Base-by-base conservation (phyloP, 2,888 invertebrate species). In the Cordylochernes scorpioides region DNA sequence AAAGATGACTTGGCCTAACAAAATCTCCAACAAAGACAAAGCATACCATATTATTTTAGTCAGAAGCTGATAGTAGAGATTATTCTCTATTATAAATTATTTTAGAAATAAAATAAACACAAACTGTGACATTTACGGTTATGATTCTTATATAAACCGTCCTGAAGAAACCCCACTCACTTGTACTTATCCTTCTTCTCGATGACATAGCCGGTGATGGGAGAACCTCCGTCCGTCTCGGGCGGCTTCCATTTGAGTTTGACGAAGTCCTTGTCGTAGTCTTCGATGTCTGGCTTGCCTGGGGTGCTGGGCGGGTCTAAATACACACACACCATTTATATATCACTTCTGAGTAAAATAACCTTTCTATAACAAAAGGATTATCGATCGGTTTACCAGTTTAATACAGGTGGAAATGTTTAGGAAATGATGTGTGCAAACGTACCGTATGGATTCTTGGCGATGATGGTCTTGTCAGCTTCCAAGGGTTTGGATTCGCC, bases 231-330 rank as follows among this genome's bases (percentile, higher is more conserved):
- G 39, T 94, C 91, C 42, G 58, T 71, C 35, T 77, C 80, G 5
- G 97, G 94, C 47, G 75, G 72, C 31, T 67, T 65, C 91, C 94
- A 97, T 52, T 73, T 77, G 34, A 84, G 62, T 50, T 91, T 84
- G 17, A 88, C 88, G 48, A 84, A 88, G 51, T 86, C 82, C 46
- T 71, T 74, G 57, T 94, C 91, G 82, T 86, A 97, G 49, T 94
- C 91, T 13, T 67, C 68, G 25, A 86, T 67, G 52, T 88, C 77
- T 28, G 88, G 80, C 46, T 70, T 66, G 40, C 71, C 73, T 6
- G 94, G 94, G 49, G 86, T 84, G 29, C 78, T 73, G 27, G 94
- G 82, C 54, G 78, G 80, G 55, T 82, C 82, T 68, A 47, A 25
- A 15, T 15, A 17, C 8, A 12, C 31, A 25, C 12, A 22, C 3